These are phyloP conservation scores for Cladorhizidae sp. DNA, from an alignment of 37 sponge, comb jelly and placozoan genomes.

Conservation along the genomic window DNA sequence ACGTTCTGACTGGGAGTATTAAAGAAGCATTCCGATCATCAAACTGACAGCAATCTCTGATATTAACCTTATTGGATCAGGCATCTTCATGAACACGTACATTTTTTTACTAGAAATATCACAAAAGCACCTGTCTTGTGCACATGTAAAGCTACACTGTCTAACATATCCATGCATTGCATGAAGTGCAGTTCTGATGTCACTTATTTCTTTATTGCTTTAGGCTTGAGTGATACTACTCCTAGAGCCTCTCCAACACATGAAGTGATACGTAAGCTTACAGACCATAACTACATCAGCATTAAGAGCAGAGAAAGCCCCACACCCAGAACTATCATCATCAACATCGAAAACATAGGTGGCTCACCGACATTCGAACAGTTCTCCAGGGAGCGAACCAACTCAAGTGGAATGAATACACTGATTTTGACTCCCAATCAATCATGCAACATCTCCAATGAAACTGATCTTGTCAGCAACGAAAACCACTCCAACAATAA, in stretches of 20 bases:
- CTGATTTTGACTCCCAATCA: no score
- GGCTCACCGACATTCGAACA: neutral
- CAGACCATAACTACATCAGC: conserved; percentile 22
- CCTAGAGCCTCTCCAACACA: conserved; percentile 6
- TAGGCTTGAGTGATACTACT: neutral
- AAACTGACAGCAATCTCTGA: no score
- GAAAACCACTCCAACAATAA: neutral
- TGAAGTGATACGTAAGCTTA: neutral
- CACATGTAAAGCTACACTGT: no score
- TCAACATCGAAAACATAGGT: neutral
- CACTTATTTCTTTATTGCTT: neutral
- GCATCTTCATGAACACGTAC: no score
- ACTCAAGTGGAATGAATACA: neutral
- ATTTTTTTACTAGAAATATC: no score
- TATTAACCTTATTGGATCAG: no score
- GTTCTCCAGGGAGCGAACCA: neutral
- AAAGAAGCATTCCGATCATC: no score
- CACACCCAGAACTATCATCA: neutral
- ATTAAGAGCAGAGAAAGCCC: conserved; percentile 23
- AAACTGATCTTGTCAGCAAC: neutral
- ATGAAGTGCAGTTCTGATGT: no score
- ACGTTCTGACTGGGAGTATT: no score
- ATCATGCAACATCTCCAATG: neutral
- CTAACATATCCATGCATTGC: no score
- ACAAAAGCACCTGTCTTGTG: no score